Evolutionary conservation across 2,888 invertebrate genomes (phyloP), one percentile per base, ranked within the genome.

Genomic region (Tinea trinotella): DNA sequence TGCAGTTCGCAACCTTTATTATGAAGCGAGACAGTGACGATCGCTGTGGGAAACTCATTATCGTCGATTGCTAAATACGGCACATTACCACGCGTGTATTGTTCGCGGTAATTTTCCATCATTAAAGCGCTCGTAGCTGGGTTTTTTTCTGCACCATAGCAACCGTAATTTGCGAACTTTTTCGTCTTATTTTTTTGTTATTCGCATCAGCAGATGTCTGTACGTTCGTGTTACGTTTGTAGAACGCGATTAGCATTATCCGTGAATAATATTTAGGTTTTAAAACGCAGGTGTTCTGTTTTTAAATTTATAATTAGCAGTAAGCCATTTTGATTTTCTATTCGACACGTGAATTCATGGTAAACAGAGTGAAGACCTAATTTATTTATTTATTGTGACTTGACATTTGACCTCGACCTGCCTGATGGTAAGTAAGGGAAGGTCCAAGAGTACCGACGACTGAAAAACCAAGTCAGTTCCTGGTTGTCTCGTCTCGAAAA

Each of bases 91-190:
- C 46, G 46, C 46, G 19, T 9, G 46, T 19, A 15, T 19, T 17
- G 46, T 46, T 19, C 46, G 40, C 40, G 17, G 46, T 46, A 19
- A 19, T 46, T 46, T 46, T 46, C 46, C 46, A 46, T 46, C 46
- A 46, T 46, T 46, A 46, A 18, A 40, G 15, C n/a, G 46, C 19
- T 46, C 2, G 46, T 2, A n/a, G 19, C 46, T 18, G 19, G 19
- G 18, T 19, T 17, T 17, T 46, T 46, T 46, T 46, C 7, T 46
- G 6, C 46, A 19, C 2, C 19, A 15, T 46, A 19, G 17, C 46
- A 46, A 17, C 5, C 46, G 19, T 19, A 12, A 40, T 40, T 40
- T 40, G 40, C 13, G 3, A 40, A n/a, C 12, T 15, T 40, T 15
- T 40, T 40, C 40, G 40, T 15, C 12, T 40, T 40, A 7, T 35